These are phyloP conservation scores for Glaucomys volans DNA, from an alignment of 2,113 vertebrate genomes.

Conservation along the genomic window DNA sequence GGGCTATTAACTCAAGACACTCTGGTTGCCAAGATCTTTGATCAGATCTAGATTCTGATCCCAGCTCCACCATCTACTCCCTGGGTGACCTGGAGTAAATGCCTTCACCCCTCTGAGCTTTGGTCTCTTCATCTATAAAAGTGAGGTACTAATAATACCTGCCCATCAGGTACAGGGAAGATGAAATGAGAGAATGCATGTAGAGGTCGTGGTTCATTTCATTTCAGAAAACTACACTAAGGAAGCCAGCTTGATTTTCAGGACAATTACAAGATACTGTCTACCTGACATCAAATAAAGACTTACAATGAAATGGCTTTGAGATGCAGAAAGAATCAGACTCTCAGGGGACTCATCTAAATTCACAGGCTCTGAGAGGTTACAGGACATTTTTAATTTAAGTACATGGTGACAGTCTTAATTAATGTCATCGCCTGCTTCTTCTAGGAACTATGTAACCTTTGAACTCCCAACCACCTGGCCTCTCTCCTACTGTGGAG, in stretches of 20 bases:
- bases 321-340: neutral
- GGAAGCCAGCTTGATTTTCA: neutral
- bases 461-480: conserved; percentile 8
- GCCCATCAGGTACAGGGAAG: neutral
- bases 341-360: neutral
- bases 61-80: neutral
- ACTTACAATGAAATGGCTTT: neutral
- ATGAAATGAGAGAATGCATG: neutral
- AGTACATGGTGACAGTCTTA: neutral
- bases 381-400: neutral
- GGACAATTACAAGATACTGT: neutral
- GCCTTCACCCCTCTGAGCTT: neutral
- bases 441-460: neutral
- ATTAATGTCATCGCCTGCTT: neutral
- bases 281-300: neutral
- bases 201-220: neutral
- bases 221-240: neutral
- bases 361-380: neutral
- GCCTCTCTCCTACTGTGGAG: neutral
- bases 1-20: neutral
- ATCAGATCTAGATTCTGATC: neutral
- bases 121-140: neutral
- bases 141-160: neutral
- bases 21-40: neutral
- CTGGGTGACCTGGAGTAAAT: neutral